Evolutionary conservation across 1,140 invertebrate species (phyloP).

Genomic region (Drosophila takahashii): DNA sequence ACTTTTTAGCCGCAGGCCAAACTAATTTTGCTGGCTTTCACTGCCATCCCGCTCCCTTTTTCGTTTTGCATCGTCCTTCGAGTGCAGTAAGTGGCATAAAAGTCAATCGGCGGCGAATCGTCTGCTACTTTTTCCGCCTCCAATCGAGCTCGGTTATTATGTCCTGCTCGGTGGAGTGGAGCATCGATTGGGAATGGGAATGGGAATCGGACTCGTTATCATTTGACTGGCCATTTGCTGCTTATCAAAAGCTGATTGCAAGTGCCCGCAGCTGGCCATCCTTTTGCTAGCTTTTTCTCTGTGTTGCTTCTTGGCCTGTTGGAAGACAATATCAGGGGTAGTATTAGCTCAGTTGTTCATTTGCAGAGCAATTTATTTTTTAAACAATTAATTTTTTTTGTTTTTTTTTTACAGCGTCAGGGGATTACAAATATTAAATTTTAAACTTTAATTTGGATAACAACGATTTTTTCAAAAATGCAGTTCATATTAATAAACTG

Average conservation of each 20-base stretch:
- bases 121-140: conserved; percentile 27
- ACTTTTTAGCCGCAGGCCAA: conserved; percentile 73
- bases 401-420: no score
- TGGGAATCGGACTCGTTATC: conserved; percentile 65
- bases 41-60: conserved; percentile 8
- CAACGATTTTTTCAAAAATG: no score
- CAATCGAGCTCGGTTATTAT: conserved; percentile 19
- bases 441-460: no score
- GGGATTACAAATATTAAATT: no score
- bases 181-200: conserved; percentile 29
- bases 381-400: neutral
- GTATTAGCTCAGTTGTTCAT: neutral
- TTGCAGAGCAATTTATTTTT: neutral
- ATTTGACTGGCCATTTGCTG: conserved; percentile 80
- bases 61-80: conserved; percentile 12
- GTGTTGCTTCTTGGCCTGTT: conserved; percentile 8
- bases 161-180: conserved; percentile 8
- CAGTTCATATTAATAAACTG: no score
- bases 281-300: conserved; percentile 15
- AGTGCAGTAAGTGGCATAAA: conserved; percentile 53
- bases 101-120: conserved; percentile 59
- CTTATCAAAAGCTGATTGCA: conserved; percentile 82
- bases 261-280: conserved; percentile 62
- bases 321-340: neutral
- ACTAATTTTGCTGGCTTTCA: conserved; percentile 69